These are phyloP conservation scores for Protonemura montana DNA, from an alignment of 2,888 invertebrate species.

Conservation along the genomic window DNA sequence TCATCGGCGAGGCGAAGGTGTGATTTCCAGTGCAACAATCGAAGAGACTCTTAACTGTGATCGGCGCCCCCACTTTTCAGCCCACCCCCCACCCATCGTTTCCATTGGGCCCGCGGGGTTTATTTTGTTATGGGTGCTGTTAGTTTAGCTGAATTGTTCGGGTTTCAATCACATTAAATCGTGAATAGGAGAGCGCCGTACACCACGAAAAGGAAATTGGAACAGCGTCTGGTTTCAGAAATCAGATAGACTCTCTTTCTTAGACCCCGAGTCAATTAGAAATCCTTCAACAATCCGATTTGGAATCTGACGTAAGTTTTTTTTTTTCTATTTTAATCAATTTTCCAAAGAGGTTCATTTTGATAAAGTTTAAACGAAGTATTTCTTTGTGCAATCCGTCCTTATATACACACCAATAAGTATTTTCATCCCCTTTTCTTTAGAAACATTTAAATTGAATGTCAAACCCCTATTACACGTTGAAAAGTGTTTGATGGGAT, in stretches of 20 bases:
- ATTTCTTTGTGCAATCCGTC: constrained; percentile 27
- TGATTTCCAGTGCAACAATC: background rate
- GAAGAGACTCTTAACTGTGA: background rate
- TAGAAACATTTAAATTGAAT: constrained; percentile 38
- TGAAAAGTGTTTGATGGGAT: constrained; percentile 40
- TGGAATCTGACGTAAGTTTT: constrained; percentile 20
- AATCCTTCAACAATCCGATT: constrained; percentile 35
- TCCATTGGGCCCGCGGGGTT: background rate
- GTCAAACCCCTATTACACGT: constrained; percentile 26
- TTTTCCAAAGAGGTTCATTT: constrained; percentile 34
- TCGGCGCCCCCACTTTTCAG: background rate
- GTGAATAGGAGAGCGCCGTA: background rate
- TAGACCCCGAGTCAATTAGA: constrained; percentile 30
- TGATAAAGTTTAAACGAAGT: constrained; percentile 13
- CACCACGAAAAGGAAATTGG: constrained; percentile 34
- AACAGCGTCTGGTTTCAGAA: constrained; percentile 2
- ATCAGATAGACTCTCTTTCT: constrained; percentile 26
- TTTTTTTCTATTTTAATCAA: constrained; percentile 38
- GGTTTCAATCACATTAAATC: constrained; percentile 25
- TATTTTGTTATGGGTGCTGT: background rate
- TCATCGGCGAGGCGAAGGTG: background rate
- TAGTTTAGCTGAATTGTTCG: background rate
- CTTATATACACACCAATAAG: constrained; percentile 22
- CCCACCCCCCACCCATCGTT: background rate
- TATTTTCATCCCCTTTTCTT: constrained; percentile 28